A percentile compares a stretch with the other conserved stretches of the same genome.
These are phyloP conservation scores for Scalopus aquaticus DNA, from an alignment of 2,113 vertebrate genomes.

Conservation along the genomic window DNA sequence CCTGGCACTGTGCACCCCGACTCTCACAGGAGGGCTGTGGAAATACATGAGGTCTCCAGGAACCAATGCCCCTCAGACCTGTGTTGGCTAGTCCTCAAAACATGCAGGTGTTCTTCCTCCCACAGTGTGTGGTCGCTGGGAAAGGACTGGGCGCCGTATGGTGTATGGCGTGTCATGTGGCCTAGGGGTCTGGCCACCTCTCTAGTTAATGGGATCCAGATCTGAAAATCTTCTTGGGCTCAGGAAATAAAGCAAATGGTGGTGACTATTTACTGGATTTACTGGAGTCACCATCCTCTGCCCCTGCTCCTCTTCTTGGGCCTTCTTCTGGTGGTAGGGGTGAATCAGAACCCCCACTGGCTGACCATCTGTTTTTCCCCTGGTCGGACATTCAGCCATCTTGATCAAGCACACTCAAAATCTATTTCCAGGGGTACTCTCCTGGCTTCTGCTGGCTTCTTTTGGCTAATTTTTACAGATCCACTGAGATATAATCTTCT, in stretches of 20 bases:
- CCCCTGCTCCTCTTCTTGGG: not conserved
- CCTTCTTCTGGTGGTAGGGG: not conserved
- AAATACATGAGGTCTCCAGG: not conserved
- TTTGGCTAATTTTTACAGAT: not conserved
- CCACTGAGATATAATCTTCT: not conserved
- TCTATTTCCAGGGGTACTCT: not conserved
- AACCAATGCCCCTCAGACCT: not conserved
- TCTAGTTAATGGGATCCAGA: not conserved
- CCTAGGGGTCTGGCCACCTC: not conserved
- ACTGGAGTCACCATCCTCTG: too few relatives aligned
- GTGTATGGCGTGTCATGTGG: not conserved
- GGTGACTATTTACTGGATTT: too few relatives aligned
- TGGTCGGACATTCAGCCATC: not conserved
- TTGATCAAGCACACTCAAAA: not conserved
- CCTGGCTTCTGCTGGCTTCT: not conserved
- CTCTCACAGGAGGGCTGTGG: not conserved
- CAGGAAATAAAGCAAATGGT: not conserved
- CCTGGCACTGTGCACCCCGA: not conserved
- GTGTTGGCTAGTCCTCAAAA: not conserved
- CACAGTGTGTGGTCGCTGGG: not conserved
- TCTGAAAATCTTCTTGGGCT: not conserved
- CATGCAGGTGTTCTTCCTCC: not conserved
- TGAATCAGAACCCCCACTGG: not conserved
- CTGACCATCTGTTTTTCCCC: not conserved
- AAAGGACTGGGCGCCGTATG: not conserved